Evolutionary conservation across 1,140 invertebrate genomes (phyloP), one percentile per base, ranked within the genome.

Genomic region (Ericerus pela): DNA sequence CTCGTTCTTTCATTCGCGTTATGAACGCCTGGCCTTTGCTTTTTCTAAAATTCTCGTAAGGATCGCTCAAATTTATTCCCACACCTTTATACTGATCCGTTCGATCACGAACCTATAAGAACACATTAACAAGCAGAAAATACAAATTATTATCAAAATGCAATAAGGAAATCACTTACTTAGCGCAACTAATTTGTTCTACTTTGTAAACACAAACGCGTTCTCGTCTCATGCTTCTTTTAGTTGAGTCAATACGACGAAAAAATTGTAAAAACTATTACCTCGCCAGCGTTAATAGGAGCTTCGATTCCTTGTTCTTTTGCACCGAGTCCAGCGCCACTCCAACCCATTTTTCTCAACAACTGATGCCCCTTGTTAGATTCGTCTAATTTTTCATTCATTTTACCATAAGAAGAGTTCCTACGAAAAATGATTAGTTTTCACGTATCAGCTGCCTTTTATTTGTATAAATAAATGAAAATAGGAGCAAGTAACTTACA

Each of bases 1-100:
- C 88, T 67, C 91, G 76, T 22, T 88, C 86, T 68, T 90, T 90
- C 91, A 97, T 96, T 64, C 92, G 76, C 55, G 88, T 89, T 55
- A 96, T 95, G 73, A 96, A 96, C 43, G 90, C 90, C 64, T 92
- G 88, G 51, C 90, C 90, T 73, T 95, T 96, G 67, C 85, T 94
- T 71, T 96, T 96, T 56, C 94, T 78, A 72, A 96, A 97, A 67
- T 89, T 91, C 72, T 97, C 94, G 68, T 94, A 98, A 0, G 93
- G 93, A 75, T 95, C 91, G 66, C 88, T 88, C 57, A 92, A 72
- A 67, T 84, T 89, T 56, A 88, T 79, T 36, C 92, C 93, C 43
- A 96, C 80, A 60, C 91, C 89, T 76, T 90, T 94, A 68, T 91
- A 96, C 72, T 88, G 83, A 69, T 96, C 91, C 57, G 80, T 80